phyloP scores from a whole-genome alignment of 1,140 invertebrate species.

The Glomeris maerens region DNA sequence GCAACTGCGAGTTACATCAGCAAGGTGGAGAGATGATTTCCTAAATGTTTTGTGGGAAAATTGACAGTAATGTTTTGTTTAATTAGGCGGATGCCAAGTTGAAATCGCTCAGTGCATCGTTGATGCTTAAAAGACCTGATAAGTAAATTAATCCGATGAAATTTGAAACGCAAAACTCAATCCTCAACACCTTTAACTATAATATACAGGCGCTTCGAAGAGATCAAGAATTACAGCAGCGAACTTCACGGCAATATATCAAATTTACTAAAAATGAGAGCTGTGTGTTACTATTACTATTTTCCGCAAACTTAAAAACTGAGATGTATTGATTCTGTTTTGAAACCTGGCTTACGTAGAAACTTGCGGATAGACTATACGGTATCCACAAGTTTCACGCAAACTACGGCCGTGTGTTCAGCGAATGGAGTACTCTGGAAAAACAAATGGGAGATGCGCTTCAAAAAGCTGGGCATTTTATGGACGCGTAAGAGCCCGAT shows the following conservation, averaged over 20 bases:
- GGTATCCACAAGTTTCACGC: constrained; percentile 64
- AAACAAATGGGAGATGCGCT: constrained; percentile 67
- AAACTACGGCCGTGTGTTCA: constrained; percentile 66
- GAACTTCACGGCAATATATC: constrained; percentile 46
- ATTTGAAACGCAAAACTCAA: background rate
- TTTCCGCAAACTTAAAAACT: constrained; percentile 35
- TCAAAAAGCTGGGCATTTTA: constrained; percentile 47
- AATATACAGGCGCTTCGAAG: constrained; percentile 44
- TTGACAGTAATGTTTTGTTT: constrained; percentile 19
- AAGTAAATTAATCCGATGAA: constrained; percentile 22
- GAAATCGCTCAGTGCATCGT: constrained; percentile 55
- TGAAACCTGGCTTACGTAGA: constrained; percentile 19
- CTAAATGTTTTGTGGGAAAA: background rate
- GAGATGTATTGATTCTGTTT: constrained; percentile 40
- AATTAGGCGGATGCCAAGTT: constrained; percentile 59
- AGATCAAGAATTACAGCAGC: constrained; percentile 56
- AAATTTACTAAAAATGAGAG: constrained; percentile 29
- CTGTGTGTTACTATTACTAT: constrained; percentile 22
- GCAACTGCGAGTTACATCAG: constrained; percentile 39
- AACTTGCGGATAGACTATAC: constrained; percentile 58
- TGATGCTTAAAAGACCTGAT: constrained; percentile 55
- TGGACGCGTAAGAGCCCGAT: constrained; percentile 52
- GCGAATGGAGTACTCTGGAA: constrained; percentile 72
- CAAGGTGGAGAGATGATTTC: constrained; percentile 37
- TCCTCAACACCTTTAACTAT: constrained; percentile 5